Percentiles rank a stretch among this genome's conserved stretches.
These are phyloP conservation scores for Istiophorus platypterus DNA, from an alignment of 2,113 vertebrate species.

Conservation along the genomic window DNA sequence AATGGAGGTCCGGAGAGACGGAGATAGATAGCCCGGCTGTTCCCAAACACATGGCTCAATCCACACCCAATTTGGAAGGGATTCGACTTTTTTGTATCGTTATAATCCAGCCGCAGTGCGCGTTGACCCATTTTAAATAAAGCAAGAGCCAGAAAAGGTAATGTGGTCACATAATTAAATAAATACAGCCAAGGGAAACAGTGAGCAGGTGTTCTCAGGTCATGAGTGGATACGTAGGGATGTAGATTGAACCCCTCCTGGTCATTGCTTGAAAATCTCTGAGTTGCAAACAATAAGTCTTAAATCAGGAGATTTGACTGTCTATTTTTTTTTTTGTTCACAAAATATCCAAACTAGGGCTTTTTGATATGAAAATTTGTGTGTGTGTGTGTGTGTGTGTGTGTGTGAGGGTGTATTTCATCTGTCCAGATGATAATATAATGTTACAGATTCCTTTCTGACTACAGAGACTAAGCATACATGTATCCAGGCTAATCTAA, in stretches of 20 bases:
- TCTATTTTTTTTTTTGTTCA: background rate
- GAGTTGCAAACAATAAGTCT: background rate
- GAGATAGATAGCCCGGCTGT: constrained; percentile 35
- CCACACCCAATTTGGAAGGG: constrained; percentile 28
- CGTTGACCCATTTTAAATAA: constrained; percentile 41
- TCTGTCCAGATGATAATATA: constrained; percentile 3
- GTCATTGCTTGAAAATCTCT: background rate
- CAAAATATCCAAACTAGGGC: constrained; percentile 2
- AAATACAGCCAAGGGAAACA: constrained; percentile 23
- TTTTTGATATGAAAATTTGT: constrained; percentile 14
- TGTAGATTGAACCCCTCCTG: background rate
- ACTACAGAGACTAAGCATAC: constrained; percentile 35
- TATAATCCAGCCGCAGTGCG: constrained; percentile 43
- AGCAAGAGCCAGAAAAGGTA: constrained; percentile 37
- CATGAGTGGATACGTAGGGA: background rate
- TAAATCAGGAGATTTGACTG: background rate
- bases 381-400: constrained; percentile 18
- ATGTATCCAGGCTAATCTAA: constrained; percentile 28
- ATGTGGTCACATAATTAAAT: constrained; percentile 43
- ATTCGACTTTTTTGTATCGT: constrained; percentile 17
- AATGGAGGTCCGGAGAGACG: constrained; percentile 47
- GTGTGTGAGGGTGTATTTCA: constrained; percentile 9
- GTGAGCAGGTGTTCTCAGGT: constrained; percentile 42
- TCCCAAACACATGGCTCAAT: constrained; percentile 40
- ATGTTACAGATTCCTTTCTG: constrained; percentile 4